A percentile compares a stretch with the other conserved stretches of the same genome.
phyloP scores from a whole-genome alignment of 2,888 invertebrate genomes.

The Parapristionchus giblindavisi region DNA sequence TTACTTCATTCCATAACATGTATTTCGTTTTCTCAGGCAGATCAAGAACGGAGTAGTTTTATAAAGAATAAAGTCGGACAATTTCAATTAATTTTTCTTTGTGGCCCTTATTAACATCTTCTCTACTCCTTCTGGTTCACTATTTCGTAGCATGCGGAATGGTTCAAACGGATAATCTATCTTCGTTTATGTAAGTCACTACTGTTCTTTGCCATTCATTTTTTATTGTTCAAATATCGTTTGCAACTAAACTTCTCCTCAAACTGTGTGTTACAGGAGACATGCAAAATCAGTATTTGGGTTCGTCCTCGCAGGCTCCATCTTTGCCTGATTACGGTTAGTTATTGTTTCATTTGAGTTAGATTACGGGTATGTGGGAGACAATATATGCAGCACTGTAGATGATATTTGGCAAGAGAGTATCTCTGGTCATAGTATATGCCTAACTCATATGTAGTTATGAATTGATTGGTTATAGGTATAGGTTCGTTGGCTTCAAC shows the following conservation, averaged over 20 bases:
- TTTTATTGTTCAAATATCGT: neutral
- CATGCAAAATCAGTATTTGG: constrained; percentile 35
- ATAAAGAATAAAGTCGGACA: no score
- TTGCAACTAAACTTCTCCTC: neutral
- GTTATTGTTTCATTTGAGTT: neutral
- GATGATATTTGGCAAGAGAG: no score
- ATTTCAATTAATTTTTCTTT: no score
- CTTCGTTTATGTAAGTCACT: constrained; percentile 7
- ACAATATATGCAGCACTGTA: no score
- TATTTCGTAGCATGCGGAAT: constrained; percentile 37
- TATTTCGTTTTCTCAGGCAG: no score
- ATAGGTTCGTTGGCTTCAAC: constrained; percentile 22
- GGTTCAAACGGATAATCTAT: constrained; percentile 18
- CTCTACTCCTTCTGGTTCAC: constrained; percentile 17
- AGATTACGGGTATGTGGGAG: no score
- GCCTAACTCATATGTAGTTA: neutral
- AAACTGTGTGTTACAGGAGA: neutral
- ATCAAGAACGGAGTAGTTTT: no score
- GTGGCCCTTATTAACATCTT: no score
- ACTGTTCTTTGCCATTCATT: neutral
- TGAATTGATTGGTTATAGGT: neutral
- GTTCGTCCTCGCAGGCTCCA: constrained; percentile 19
- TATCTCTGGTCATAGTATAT: neutral
- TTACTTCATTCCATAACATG: no score
- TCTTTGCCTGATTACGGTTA: constrained; percentile 31